Base-by-base conservation (phyloP, 2,113 vertebrate genomes). In the Bostrychus sinensis region DNA sequence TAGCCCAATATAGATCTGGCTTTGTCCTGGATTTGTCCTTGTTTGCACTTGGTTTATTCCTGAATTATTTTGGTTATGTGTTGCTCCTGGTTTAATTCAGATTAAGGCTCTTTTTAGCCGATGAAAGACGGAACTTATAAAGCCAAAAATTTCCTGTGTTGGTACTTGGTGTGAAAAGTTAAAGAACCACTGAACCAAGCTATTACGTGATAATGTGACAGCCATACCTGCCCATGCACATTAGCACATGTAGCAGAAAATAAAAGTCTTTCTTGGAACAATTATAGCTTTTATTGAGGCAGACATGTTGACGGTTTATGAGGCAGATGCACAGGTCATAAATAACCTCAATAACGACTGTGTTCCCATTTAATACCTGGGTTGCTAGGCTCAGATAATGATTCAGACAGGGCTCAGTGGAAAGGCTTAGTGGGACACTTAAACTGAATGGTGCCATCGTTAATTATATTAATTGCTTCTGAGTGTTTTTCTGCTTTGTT, bases 291-390 rank as follows among this genome's bases (percentile, higher is more conserved):
- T 51, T 51, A 51, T 14, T 30, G 25, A 13, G 9, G 25, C 48
- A 51, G 48, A 25, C 48, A 51, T 51, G 48, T 51, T 51, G 48
- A 51, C 48, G 26, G 48, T 51, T 51, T 51, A 51, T 51, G 48
- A 51, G 25, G 48, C 48, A 51, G 48, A 67, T 16, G 43, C 34
- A 19, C 6, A 16, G 45, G 20, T 32, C 48, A 51, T 68, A 23
- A 59, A 51, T 51, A 59, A 32, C 45, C 38, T 41, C 50, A 68
- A 36, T 53, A 68, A 59, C 20, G 50, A 34, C 30, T 51, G 48
- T 28, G 25, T 51, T 28, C 48, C 48, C 48, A 51, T 51, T 51
- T 51, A 51, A 51, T 51, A 51, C 48, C 48, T 51, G 48, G 48
- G 48, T 51, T 51, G 25, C 48, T 17, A 7, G 48, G 48, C 48